phyloP scores from a whole-genome alignment of 2,797 vertebrate species.

The Acrocephalus scirpaceus region DNA sequence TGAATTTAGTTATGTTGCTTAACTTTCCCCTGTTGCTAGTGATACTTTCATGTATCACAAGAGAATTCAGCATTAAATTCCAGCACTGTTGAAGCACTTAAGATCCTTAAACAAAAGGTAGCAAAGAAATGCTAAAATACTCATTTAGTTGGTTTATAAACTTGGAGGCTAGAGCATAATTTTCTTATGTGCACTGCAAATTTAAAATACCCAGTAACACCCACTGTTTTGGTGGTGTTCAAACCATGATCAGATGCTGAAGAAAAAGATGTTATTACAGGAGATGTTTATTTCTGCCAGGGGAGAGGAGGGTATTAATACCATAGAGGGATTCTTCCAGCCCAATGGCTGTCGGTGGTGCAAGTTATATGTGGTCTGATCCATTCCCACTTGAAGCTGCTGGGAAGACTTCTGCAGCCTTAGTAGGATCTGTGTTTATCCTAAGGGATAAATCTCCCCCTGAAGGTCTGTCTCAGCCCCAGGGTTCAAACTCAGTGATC shows the following conservation, averaged over 20 bases:
- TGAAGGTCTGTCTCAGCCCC: background rate
- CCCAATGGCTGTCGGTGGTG: accelerated
- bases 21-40: slow-evolving; percentile 4
- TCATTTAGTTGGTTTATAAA: slow-evolving; percentile 14
- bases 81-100: background rate
- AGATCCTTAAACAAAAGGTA: background rate
- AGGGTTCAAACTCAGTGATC: background rate
- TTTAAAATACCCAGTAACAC: background rate
- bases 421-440: background rate
- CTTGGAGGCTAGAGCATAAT: background rate
- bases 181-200: background rate
- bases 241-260: background rate
- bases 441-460: background rate
- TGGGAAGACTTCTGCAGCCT: background rate
- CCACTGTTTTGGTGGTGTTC: background rate
- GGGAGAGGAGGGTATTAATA: background rate
- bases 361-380: background rate
- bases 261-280: background rate
- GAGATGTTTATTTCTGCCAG: background rate
- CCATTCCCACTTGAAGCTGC: background rate
- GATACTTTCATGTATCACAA: background rate
- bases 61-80: slow-evolving; percentile 11
- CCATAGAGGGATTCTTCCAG: background rate
- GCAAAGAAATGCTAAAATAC: background rate
- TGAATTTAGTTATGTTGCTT: background rate